Conservation (phyloP, 2,113 vertebrate genomes). For the Equus przewalskii region DNA sequence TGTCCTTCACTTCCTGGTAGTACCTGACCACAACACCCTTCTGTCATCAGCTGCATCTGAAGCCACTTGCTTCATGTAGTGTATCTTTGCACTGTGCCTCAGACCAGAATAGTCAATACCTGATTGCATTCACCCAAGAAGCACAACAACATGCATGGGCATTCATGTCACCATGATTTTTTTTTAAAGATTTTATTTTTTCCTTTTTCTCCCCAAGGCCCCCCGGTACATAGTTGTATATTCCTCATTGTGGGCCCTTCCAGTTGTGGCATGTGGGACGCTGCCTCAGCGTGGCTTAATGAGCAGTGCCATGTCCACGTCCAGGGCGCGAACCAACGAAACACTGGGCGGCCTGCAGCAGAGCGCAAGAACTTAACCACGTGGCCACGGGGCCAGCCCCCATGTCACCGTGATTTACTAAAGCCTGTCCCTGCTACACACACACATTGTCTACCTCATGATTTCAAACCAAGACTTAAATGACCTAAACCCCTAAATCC, state of each 20-base stretch:
- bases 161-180: background rate
- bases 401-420: background rate
- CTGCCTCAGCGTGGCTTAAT: too few relatives aligned
- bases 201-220: too few relatives aligned
- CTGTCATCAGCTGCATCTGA: background rate
- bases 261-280: too few relatives aligned
- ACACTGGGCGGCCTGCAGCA: too few relatives aligned
- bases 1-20: background rate
- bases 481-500: background rate
- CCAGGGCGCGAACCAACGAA: too few relatives aligned
- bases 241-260: too few relatives aligned
- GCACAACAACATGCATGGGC: background rate
- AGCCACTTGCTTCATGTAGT: background rate
- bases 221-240: too few relatives aligned
- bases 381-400: too few relatives aligned
- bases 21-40: background rate
- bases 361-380: too few relatives aligned
- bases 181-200: too few relatives aligned
- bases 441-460: background rate
- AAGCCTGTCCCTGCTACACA: background rate
- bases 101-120: background rate
- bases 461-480: background rate
- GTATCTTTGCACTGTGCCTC: background rate
- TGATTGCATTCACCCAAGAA: background rate
- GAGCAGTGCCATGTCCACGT: too few relatives aligned